Conservation (phyloP, 2,113 vertebrate species). For the Grantiella picta region DNA sequence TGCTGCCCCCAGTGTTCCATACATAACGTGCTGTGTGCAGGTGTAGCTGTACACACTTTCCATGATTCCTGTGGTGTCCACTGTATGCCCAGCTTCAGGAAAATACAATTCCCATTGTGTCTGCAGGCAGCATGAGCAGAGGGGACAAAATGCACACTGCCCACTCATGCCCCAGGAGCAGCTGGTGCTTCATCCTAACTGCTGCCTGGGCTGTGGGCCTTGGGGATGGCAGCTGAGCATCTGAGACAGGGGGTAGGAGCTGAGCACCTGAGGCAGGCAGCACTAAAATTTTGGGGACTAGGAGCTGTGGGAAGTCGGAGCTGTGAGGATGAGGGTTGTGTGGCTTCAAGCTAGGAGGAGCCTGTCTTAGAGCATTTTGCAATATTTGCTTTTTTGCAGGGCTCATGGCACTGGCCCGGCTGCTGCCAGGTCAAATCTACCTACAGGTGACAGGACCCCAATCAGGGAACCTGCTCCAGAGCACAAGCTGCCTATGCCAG, state of each 20-base stretch:
- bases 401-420: rapidly evolving
- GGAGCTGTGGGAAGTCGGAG: background rate
- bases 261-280: background rate
- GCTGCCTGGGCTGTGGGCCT: background rate
- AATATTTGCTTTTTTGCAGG: background rate
- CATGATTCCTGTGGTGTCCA: background rate
- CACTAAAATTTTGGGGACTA: background rate
- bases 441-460: background rate
- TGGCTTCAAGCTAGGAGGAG: background rate
- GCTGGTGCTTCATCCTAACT: background rate
- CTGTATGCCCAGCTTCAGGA: background rate
- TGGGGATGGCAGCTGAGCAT: background rate
- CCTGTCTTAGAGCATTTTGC: background rate
- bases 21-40: background rate
- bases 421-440: background rate
- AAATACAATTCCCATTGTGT: background rate
- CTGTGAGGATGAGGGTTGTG: background rate
- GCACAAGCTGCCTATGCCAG: background rate
- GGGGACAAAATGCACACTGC: background rate
- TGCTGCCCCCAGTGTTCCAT: background rate
- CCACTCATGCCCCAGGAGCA: background rate
- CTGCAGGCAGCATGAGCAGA: background rate
- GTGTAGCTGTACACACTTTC: background rate
- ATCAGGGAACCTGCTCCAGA: background rate
- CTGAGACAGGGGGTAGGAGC: background rate